Evolutionary conservation across 2,888 invertebrate genomes (phyloP), one percentile per base, ranked within the genome.

Genomic region (Aspidapion aeneum): DNA sequence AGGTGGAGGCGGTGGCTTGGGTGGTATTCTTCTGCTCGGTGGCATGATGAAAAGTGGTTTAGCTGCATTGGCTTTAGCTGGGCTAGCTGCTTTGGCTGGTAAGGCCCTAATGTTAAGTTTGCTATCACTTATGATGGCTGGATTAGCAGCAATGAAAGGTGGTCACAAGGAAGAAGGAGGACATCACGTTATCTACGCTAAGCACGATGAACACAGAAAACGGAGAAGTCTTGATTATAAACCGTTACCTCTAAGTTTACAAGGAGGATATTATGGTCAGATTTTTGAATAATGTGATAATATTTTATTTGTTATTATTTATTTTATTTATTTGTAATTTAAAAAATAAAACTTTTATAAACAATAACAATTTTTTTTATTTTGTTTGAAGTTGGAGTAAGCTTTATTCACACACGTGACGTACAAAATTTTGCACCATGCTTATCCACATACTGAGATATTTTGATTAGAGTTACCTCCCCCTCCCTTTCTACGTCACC

Each of bases 31-130:
- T 72, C 81, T 82, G 0, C 81, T 79, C 5, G 75, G 80, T 16
- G 75, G 82, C 74, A 82, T 84, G 82, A 82, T 83, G 78, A 83
- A 82, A 82, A 90, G 90, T 67, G 89, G 89, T 1, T 75, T 91
- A 0, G 84, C 89, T 77, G 87, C 90, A 0, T 74, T 92, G 22
- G 91, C 87, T 12, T 56, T 91, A 61, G 89, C 88, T 9, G 89
- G 86, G 0, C 77, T 91, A 1, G 90, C 90, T 0, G 77, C 89
- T 61, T 80, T 91, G 22, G 90, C 91, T 2, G 91, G 91, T 16
- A 92, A 92, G 76, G 92, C 92, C 0, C 75, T 91, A 18, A 88
- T 91, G 87, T 89, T 90, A 0, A 90, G 88, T 0, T 76, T 91
- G 64, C 87, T 91, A 85, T 90, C 91, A 0, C 81, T 91, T 0